Evolutionary conservation across 2,888 invertebrate genomes (phyloP).

Genomic region (Crematogaster levior): DNA sequence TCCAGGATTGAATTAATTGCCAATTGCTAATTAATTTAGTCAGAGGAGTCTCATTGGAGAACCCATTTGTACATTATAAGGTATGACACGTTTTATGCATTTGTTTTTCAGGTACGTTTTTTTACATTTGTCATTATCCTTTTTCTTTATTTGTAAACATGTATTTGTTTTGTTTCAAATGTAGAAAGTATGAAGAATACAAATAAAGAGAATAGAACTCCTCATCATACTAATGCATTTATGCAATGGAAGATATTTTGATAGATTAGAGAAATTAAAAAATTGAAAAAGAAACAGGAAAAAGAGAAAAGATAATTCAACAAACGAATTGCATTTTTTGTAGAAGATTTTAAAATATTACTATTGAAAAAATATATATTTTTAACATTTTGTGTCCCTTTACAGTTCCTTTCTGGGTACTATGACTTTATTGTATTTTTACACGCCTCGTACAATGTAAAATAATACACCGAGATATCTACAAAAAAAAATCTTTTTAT

Average conservation of each 20-base stretch:
- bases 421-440: neutral
- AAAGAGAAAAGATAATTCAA: neutral
- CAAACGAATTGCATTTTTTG: neutral
- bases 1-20: neutral
- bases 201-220: neutral
- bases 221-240: neutral
- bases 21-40: neutral
- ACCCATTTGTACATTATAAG: neutral
- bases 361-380: neutral
- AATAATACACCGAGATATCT: neutral
- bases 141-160: neutral
- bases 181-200: neutral
- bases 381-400: neutral
- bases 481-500: neutral
- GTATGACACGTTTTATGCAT: neutral
- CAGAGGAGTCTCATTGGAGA: neutral
- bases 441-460: neutral
- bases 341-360: neutral
- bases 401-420: neutral
- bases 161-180: neutral
- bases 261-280: conserved; percentile 24
- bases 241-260: conserved; percentile 1
- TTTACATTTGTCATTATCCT: neutral
- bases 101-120: neutral
- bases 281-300: neutral